Evolutionary conservation across 2,113 vertebrate genomes (phyloP).

Genomic region (Acrocephalus arundinaceus): DNA sequence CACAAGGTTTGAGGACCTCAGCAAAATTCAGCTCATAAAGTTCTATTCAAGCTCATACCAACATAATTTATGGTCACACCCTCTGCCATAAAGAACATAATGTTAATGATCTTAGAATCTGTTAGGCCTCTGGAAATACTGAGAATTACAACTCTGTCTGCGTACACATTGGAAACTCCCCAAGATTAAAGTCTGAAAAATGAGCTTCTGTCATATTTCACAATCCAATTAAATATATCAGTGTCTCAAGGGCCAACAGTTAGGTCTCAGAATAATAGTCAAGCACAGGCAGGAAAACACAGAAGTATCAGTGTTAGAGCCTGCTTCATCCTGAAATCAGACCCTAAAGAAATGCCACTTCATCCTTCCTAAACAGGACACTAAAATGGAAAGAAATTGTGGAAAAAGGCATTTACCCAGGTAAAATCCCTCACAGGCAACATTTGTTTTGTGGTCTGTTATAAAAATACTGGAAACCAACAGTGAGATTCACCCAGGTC

Average conservation of each 20-base stretch:
- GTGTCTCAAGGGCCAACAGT: background rate
- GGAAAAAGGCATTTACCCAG: background rate
- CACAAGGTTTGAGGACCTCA: background rate
- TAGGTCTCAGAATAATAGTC: background rate
- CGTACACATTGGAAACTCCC: background rate
- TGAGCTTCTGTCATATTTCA: constrained; percentile 3
- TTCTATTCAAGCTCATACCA: constrained; percentile 1
- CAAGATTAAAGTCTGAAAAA: constrained; percentile 50
- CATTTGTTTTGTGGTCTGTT: background rate
- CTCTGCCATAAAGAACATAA: constrained; percentile 35
- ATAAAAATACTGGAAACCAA: background rate
- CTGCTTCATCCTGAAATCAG: background rate
- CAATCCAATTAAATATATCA: constrained; percentile 23
- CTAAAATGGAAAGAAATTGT: background rate
- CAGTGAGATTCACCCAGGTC: background rate
- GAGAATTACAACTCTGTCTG: constrained; percentile 43
- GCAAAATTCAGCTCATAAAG: constrained; percentile 44
- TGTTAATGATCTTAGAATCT: constrained; percentile 48
- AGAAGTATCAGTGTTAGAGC: background rate
- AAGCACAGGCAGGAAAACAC: background rate
- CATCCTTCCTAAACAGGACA: background rate
- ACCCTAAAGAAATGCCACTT: background rate
- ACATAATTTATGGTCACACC: constrained; percentile 43
- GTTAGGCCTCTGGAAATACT: constrained; percentile 12
- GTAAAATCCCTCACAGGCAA: background rate